These are phyloP conservation scores for Nomada fucata DNA, from an alignment of 2,888 invertebrate species.

Conservation along the genomic window DNA sequence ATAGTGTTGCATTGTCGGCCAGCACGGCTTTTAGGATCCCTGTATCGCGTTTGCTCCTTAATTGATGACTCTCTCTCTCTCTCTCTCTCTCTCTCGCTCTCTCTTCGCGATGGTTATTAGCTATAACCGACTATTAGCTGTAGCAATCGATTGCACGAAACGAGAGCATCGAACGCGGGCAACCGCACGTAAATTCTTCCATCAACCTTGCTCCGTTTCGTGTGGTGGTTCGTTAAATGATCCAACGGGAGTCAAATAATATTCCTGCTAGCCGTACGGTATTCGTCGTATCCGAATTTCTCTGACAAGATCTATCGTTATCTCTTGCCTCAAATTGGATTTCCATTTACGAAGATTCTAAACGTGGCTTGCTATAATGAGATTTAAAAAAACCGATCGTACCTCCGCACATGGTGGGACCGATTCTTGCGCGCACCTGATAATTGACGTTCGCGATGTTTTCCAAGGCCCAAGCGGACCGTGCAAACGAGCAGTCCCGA, in stretches of 20 bases:
- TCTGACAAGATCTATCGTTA: not conserved
- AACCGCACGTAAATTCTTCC: conserved; percentile 12
- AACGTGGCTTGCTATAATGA: not conserved
- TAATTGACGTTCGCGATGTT: conserved; percentile 53
- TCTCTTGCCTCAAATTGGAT: not conserved
- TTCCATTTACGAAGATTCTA: not conserved
- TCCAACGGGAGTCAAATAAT: not conserved
- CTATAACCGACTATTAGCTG: conserved; percentile 2
- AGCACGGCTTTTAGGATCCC: conserved; percentile 45
- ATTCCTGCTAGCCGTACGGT: not conserved
- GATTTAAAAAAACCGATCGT: not conserved
- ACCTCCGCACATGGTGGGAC: not conserved
- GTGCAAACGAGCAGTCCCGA: conserved; percentile 22
- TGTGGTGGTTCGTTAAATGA: not conserved
- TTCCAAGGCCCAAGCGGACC: not conserved
- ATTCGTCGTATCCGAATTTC: too few species aligned
- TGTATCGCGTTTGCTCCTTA: conserved; percentile 60
- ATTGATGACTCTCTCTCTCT: conserved; percentile 59
- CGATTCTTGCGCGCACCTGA: conserved; percentile 3
- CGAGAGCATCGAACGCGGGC: not conserved
- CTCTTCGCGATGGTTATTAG: conserved; percentile 31
- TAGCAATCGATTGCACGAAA: not conserved
- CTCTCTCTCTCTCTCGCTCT: conserved; percentile 36
- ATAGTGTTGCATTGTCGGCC: conserved; percentile 62
- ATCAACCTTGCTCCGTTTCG: conserved; percentile 10